Base-by-base conservation (phyloP, 1,140 invertebrate genomes). In the Zophobas morio region DNA sequence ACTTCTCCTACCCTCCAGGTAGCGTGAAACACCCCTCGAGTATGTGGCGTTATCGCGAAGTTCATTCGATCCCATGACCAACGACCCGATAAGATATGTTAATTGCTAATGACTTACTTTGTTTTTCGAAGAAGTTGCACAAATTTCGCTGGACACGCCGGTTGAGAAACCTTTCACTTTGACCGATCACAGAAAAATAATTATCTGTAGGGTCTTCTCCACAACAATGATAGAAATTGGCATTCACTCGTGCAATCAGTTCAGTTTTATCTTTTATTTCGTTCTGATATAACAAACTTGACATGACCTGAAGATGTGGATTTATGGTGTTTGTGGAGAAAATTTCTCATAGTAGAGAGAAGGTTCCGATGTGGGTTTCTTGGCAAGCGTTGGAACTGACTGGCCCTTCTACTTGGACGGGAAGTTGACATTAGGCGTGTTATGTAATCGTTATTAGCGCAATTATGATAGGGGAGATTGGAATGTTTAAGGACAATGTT, bases 171-270 rank as follows among this genome's bases (percentile, higher is more conserved):
- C 71, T 73, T 73, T 53, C 49, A 42, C 49, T 54, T 20, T 54
- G n/a, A 54, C 49, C 71, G 51, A n/a, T 40, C 71, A 51, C 33
- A 54, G 35, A 73, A 73, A 73, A 56, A 73, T 56, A 73, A 73
- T 73, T 73, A 73, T 73, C 71, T 53, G 3, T 56, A 73, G 71
- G 71, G 71, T 54, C 71, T 73, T 73, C 71, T 73, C 54, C 32
- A 56, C 71, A 73, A 73, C 51, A 73, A 73, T 73, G 49, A 73
- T 54, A 73, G 40, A 73, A 73, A 66, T 54, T 73, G 49, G 71
- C 71, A 54, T 73, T 73, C 71, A 73, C 71, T 73, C 71, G 33
- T 73, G 39, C 37, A 56, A 73, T 72, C 60, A 40, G 20, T n/a
- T 57, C 4, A 6, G 4, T 51, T 66, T 66, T 66, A 66, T 66